Evolutionary conservation across 2,797 vertebrate species (phyloP).

Genomic region (Pangasius sanitwongsei): DNA sequence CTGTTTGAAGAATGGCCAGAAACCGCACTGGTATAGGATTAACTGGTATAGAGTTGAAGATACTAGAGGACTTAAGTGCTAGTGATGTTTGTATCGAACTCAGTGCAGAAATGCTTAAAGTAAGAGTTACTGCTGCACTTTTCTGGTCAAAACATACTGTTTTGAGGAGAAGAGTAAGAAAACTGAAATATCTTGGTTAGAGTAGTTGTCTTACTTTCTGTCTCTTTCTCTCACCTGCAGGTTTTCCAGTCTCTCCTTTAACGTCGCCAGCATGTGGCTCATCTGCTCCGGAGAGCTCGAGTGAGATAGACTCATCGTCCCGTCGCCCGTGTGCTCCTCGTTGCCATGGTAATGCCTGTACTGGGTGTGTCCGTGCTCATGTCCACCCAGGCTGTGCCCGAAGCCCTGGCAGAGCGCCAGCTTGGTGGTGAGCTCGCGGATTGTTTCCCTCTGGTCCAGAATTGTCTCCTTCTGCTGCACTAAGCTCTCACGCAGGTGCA

Average conservation of each 20-base stretch:
- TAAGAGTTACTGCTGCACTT: background rate
- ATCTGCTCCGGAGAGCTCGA: conserved; percentile 74
- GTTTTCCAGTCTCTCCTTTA: conserved; percentile 71
- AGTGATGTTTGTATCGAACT: background rate
- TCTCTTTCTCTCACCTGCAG: conserved; percentile 67
- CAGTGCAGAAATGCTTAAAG: too few relatives aligned
- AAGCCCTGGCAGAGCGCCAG: conserved; percentile 70
- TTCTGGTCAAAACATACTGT: background rate
- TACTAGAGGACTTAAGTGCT: background rate
- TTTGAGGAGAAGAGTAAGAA: background rate
- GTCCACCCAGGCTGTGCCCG: conserved; percentile 34
- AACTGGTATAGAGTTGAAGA: background rate
- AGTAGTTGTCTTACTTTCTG: background rate
- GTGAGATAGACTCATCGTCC: conserved; percentile 65
- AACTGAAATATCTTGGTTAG: background rate
- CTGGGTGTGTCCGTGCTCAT: conserved; percentile 56
- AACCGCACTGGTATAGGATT: background rate
- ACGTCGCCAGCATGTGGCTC: conserved; percentile 70
- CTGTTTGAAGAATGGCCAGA: background rate
- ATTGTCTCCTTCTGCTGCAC: conserved; percentile 75
- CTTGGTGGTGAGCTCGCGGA: conserved; percentile 73
- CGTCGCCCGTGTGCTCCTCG: conserved; percentile 67
- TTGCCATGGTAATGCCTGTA: conserved; percentile 61
- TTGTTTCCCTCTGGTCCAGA: conserved; percentile 71
- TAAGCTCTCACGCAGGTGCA: conserved; percentile 73